A percentile compares a stretch with the other conserved stretches of the same genome.
These are phyloP conservation scores for Mobula hypostoma DNA, from an alignment of 2,113 vertebrate genomes.

Conservation along the genomic window DNA sequence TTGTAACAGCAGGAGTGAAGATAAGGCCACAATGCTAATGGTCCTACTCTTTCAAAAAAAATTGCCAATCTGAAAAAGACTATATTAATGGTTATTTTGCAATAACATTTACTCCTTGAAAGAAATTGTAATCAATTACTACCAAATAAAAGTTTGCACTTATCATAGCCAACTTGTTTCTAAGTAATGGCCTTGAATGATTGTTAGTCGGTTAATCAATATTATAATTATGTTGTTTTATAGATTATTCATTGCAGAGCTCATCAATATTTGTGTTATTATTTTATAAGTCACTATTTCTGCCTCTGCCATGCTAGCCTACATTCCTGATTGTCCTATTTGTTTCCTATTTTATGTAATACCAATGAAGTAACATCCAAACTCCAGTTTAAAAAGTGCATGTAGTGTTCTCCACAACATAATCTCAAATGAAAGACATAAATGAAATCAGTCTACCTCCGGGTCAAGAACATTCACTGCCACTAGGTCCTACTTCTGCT, in stretches of 20 bases:
- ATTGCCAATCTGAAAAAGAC: not conserved
- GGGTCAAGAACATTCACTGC: too few relatives aligned
- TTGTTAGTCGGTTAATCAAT: not conserved
- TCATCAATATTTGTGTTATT: not conserved
- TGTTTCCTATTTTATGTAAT: not conserved
- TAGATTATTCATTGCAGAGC: not conserved
- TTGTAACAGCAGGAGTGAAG: not conserved
- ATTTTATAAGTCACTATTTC: not conserved
- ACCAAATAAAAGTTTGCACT: not conserved
- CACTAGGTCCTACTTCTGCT: too few relatives aligned
- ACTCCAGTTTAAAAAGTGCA: not conserved
- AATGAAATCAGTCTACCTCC: too few relatives aligned
- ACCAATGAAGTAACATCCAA: not conserved
- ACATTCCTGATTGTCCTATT: not conserved
- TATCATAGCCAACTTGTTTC: not conserved
- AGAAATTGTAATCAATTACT: slow-evolving; percentile 30
- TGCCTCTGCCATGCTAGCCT: not conserved
- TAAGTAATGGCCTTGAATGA: slow-evolving; percentile 25
- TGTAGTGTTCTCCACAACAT: not conserved
- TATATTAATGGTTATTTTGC: slow-evolving; percentile 1
- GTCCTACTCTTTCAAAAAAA: not conserved
- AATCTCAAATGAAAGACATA: not conserved
- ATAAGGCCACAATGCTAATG: not conserved
- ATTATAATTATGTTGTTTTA: not conserved
- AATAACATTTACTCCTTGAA: not conserved